Percentiles rank a stretch among this genome's conserved stretches.
Conservation (phyloP, 92 coral and sea anemone genomes). For the Epizoanthus scotinus region DNA sequence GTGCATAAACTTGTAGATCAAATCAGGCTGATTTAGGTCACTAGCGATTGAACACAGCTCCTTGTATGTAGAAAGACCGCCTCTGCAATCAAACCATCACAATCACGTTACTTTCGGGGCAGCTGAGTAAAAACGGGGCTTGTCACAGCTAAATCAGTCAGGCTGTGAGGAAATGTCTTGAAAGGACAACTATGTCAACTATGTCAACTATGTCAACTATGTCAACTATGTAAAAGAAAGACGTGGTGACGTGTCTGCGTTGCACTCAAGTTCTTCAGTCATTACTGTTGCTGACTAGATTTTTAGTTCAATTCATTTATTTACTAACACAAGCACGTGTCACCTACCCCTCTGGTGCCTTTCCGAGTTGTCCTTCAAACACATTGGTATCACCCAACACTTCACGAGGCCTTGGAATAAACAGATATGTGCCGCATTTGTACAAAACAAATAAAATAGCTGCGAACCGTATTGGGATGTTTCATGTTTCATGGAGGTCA, state of each 20-base stretch:
- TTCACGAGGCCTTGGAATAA: slow-evolving; percentile 32
- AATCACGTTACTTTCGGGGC: background rate
- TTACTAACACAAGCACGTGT: background rate
- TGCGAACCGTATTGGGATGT: background rate
- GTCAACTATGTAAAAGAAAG: too few species aligned
- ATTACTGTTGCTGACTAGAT: too few species aligned
- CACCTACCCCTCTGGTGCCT: slow-evolving; percentile 77
- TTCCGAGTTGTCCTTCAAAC: slow-evolving; percentile 80
- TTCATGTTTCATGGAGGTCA: too few species aligned
- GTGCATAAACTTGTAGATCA: slow-evolving; percentile 95
- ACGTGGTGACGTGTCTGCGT: too few species aligned
- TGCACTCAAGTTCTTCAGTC: too few species aligned
- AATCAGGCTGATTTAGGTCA: slow-evolving; percentile 96
- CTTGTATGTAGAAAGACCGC: slow-evolving; percentile 90
- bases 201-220: too few species aligned
- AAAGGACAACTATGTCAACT: too few species aligned
- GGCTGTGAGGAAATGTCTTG: too few species aligned
- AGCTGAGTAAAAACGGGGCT: too few species aligned
- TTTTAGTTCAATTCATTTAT: too few species aligned
- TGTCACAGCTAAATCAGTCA: too few species aligned
- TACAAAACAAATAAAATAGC: slow-evolving; percentile 18
- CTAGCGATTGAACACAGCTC: slow-evolving; percentile 97
- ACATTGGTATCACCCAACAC: slow-evolving; percentile 75
- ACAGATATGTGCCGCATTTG: slow-evolving; percentile 2
- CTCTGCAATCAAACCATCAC: slow-evolving; percentile 42